These are phyloP conservation scores for Gobius niger DNA, from an alignment of 2,113 vertebrate species.

Conservation along the genomic window DNA sequence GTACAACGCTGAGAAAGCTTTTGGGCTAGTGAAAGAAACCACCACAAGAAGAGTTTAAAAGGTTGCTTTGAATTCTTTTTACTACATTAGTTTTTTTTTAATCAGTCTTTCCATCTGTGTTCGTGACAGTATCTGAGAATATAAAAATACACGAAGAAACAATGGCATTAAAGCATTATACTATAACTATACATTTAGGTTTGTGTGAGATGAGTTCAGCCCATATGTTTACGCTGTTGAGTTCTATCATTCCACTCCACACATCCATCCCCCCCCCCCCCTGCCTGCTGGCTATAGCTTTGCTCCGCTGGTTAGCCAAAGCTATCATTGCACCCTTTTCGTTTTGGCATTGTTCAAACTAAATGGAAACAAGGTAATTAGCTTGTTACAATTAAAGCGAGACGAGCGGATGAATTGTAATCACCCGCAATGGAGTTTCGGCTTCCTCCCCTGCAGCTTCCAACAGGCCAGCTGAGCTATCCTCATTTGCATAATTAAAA, in stretches of 20 bases:
- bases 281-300: conserved; percentile 61
- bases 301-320: conserved; percentile 56
- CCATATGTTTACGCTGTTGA: neutral
- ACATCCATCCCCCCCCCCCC: neutral
- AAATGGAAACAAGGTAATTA: conserved; percentile 99
- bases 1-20: neutral
- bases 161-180: no score
- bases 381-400: conserved; percentile 99
- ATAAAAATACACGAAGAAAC: no score
- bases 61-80: no score
- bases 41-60: no score
- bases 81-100: no score
- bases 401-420: conserved; percentile 99
- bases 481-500: conserved; percentile 99
- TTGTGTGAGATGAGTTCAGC: neutral
- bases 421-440: conserved; percentile 98
- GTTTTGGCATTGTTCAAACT: conserved; percentile 98
- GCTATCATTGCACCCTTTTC: conserved; percentile 84
- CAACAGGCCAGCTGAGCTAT: conserved; percentile 96
- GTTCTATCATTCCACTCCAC: neutral
- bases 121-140: neutral
- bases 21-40: no score
- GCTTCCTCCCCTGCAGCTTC: conserved; percentile 94
- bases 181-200: neutral
- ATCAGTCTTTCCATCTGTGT: no score